Evolutionary conservation across 37 sponge, comb jelly and placozoan species (phyloP).

Genomic region (Agelas oroides): DNA sequence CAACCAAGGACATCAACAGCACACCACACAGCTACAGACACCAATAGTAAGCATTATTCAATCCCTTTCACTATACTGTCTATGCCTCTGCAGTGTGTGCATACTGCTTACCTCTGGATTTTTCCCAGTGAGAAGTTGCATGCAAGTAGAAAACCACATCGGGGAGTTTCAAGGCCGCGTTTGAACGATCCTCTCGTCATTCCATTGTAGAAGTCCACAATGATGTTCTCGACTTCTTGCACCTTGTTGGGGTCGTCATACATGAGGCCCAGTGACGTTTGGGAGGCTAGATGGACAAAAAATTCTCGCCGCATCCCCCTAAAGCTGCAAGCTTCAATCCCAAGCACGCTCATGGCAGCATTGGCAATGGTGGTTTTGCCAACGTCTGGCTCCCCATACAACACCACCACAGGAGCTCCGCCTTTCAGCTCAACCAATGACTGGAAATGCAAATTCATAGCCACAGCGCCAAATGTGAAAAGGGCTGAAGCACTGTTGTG

Average conservation of each 20-base stretch:
- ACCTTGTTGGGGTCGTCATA: slow-evolving; percentile 34
- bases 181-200: slow-evolving; percentile 29
- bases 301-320: slow-evolving; percentile 28
- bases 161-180: slow-evolving; percentile 20
- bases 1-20: too few relatives aligned
- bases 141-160: slow-evolving; percentile 29
- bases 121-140: slow-evolving; percentile 38
- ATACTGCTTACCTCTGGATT: not conserved
- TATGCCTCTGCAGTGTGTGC: too few relatives aligned
- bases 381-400: slow-evolving; percentile 40
- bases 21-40: too few relatives aligned
- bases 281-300: slow-evolving; percentile 34
- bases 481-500: slow-evolving; percentile 17
- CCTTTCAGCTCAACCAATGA: slow-evolving; percentile 29
- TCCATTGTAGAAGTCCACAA: slow-evolving; percentile 38
- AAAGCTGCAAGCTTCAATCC: slow-evolving; percentile 33
- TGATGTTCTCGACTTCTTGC: slow-evolving; percentile 28
- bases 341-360: slow-evolving; percentile 33
- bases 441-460: slow-evolving; percentile 34
- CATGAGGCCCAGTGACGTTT: slow-evolving; percentile 35
- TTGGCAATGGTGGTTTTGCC: slow-evolving; percentile 41
- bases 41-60: too few relatives aligned
- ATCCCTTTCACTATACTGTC: too few relatives aligned
- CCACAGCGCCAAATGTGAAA: slow-evolving; percentile 38
- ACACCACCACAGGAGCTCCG: slow-evolving; percentile 28